Conservation (phyloP, 2,113 vertebrate genomes). For the Rhynchomys soricoides region DNA sequence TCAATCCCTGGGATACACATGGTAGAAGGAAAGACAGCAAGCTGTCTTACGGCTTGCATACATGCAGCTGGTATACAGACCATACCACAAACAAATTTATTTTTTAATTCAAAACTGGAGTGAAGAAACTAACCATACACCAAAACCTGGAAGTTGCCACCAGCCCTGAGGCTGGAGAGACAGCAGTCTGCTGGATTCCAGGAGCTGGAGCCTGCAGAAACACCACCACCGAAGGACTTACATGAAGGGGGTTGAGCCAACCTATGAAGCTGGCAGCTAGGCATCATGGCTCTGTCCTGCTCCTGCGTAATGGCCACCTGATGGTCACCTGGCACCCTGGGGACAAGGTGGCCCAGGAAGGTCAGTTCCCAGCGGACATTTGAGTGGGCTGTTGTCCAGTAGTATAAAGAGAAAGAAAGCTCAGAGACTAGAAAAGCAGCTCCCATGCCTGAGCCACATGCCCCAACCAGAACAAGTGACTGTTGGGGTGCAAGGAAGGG, state of each 20-base stretch:
- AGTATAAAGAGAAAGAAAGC: not conserved
- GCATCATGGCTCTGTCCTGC: not conserved
- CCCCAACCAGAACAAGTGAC: not conserved
- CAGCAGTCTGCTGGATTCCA: not conserved
- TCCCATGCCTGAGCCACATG: not conserved
- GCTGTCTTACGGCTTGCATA: no score
- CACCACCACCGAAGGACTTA: not conserved
- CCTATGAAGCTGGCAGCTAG: accelerated
- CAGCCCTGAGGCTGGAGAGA: not conserved
- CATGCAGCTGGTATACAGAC: not conserved
- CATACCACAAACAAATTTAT: not conserved
- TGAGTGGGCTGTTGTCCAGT: no score
- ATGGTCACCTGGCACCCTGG: not conserved
- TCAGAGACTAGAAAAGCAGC: not conserved
- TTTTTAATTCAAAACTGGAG: not conserved
- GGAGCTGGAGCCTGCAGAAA: not conserved
- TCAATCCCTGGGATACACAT: no score
- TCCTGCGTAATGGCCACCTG: not conserved
- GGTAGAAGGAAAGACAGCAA: not conserved
- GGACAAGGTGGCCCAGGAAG: not conserved
- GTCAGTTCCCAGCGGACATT: not conserved
- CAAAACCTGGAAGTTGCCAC: not conserved
- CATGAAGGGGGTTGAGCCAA: no score
- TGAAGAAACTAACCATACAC: not conserved
- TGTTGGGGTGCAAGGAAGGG: not conserved